Conservation (phyloP, 2,888 invertebrate species). For the Caenorhabditis afra region DNA sequence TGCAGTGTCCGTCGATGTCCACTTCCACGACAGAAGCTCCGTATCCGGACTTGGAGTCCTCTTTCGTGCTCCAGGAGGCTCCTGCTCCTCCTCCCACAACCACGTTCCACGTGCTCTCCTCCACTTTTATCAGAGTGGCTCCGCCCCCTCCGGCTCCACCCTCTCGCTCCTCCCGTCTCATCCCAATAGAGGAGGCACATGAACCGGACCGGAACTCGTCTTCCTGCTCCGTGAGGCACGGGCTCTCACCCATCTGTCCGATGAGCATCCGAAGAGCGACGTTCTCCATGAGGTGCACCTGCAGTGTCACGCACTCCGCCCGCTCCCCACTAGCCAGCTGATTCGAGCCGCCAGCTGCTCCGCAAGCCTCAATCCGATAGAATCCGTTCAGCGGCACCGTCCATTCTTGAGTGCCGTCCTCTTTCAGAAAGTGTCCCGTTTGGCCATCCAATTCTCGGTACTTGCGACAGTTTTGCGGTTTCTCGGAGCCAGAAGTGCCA, state of each 20-base stretch:
- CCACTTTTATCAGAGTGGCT: slow-evolving; percentile 44
- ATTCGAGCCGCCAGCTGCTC: slow-evolving; percentile 47
- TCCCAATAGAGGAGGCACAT: slow-evolving; percentile 9
- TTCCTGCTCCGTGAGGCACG: slow-evolving; percentile 35
- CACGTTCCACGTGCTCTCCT: slow-evolving; percentile 38
- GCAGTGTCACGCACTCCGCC: slow-evolving; percentile 47
- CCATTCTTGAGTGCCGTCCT: slow-evolving; percentile 57
- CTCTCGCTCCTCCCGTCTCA: slow-evolving; percentile 2
- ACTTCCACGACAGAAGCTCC: slow-evolving; percentile 31
- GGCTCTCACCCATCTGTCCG: slow-evolving; percentile 50
- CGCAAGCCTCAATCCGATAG: slow-evolving; percentile 55
- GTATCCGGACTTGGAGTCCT: slow-evolving; percentile 30
- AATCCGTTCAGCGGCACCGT: slow-evolving; percentile 43
- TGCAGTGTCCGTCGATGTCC: slow-evolving; percentile 8
- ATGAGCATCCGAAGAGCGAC: slow-evolving; percentile 41
- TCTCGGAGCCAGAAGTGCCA: slow-evolving; percentile 25
- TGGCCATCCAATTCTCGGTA: slow-evolving; percentile 51
- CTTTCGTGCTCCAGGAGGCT: slow-evolving; percentile 20
- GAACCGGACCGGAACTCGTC: slow-evolving; percentile 31
- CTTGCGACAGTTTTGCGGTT: slow-evolving; percentile 19
- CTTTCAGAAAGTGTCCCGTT: slow-evolving; percentile 45
- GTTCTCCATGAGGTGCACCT: slow-evolving; percentile 41
- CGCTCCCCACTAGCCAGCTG: slow-evolving; percentile 4
- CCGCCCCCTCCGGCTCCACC: slow-evolving; percentile 57
- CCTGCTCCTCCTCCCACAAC: slow-evolving; percentile 55